Evolutionary conservation across 2,113 vertebrate genomes (phyloP), one percentile per base, ranked within the genome.

Genomic region (Sinosuthora webbiana): DNA sequence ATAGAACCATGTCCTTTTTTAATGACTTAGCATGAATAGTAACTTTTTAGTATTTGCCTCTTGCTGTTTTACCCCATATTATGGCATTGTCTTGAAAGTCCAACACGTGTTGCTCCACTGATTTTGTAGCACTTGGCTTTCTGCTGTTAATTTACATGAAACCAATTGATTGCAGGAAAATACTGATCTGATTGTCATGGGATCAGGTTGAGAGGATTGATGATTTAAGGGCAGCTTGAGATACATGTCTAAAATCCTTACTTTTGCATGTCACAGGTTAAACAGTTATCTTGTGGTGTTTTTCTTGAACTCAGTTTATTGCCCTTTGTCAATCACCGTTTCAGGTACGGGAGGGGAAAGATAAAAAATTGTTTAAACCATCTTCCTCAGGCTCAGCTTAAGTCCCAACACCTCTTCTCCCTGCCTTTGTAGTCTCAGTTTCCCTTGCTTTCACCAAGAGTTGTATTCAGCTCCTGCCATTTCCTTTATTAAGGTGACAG

Each of bases 1-100:
- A 50, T 77, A 91, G 93, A 95, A 94, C 91, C 78, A 39, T 39
- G 37, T 89, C 44, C 88, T 94, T 94, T 90, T 93, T 84, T 71
- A 95, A 91, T 90, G 83, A 93, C 86, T 90, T 93, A 83, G 79
- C 88, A 79, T 82, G 86, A 93, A 93, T 90, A 92, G 71, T 86
- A 94, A 92, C 68, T 78, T 94, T 63, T 80, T 57, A 83, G 49
- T 83, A 84, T 50, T 89, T 93, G 57, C 65, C 33, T 95, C 2
- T 90, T 93, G n/a, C 76, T 83, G 21, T 84, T 95, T 86, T 93
- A 81, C n/a, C 52, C 88, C 45, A 10, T 71, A 41, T 75, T 78
- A 41, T 68, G 53, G 60, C 60, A 63, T 75, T 78, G 57, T 89
- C 60, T 74, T 94, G 18, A 35, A 94, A 89, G 25, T 86, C 60